Evolutionary conservation across 1,140 invertebrate genomes (phyloP).

Genomic region (Drosophila lacertosa): DNA sequence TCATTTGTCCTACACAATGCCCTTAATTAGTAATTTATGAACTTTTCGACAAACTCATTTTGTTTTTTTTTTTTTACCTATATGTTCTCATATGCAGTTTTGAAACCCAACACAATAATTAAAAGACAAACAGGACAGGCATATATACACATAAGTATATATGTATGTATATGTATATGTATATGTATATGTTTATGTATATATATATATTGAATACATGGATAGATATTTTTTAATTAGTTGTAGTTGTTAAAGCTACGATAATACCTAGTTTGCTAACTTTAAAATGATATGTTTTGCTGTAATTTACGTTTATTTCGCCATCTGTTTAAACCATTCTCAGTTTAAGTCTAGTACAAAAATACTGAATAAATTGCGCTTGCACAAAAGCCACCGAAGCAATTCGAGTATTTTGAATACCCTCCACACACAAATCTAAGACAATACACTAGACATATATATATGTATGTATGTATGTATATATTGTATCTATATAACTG

Average conservation of each 20-base stretch:
- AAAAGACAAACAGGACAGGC: slow-evolving; percentile 23
- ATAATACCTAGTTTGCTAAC: slow-evolving; percentile 53
- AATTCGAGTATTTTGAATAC: slow-evolving; percentile 37
- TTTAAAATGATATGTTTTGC: slow-evolving; percentile 79
- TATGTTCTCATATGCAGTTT: slow-evolving; percentile 77
- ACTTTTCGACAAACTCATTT: slow-evolving; percentile 11
- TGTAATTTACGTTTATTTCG: slow-evolving; percentile 57
- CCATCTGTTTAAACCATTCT: slow-evolving; percentile 16
- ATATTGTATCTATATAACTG: slow-evolving; percentile 6
- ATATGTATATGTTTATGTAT: slow-evolving; percentile 14
- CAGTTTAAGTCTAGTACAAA: slow-evolving; percentile 70
- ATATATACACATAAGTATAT: slow-evolving; percentile 2
- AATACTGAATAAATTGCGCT: slow-evolving; percentile 80
- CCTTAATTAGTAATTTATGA: slow-evolving; percentile 14
- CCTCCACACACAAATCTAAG: slow-evolving; percentile 2
- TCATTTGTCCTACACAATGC: slow-evolving; percentile 67
- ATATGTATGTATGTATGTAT: too few species aligned
- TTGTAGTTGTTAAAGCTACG: slow-evolving; percentile 61
- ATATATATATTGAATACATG: slow-evolving; percentile 13
- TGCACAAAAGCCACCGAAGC: slow-evolving; percentile 53
- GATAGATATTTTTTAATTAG: slow-evolving; percentile 12
- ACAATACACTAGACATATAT: neutral
- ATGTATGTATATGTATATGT: slow-evolving; percentile 13
- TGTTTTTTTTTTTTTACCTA: slow-evolving; percentile 61
- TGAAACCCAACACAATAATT: slow-evolving; percentile 66